Evolutionary conservation across 2,888 invertebrate genomes (phyloP).

Genomic region (Chymomyza amoena): DNA sequence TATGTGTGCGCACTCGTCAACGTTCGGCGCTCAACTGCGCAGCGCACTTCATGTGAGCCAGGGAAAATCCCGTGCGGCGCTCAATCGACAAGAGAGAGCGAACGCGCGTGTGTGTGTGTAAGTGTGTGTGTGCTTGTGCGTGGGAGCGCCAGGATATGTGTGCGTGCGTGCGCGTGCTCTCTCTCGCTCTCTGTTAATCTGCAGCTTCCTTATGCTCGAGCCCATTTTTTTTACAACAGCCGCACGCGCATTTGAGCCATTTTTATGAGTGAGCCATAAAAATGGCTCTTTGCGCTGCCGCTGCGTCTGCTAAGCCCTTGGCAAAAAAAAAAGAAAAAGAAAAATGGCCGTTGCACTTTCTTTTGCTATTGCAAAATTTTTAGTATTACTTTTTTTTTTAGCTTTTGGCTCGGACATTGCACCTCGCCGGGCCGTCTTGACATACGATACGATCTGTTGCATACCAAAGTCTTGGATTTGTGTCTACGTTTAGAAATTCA

Average conservation of each 20-base stretch:
- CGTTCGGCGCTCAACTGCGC: slow-evolving; percentile 33
- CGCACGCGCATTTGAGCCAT: slow-evolving; percentile 16
- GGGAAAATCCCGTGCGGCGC: slow-evolving; percentile 33
- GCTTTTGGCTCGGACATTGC: slow-evolving; percentile 65
- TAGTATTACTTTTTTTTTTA: slow-evolving; percentile 38
- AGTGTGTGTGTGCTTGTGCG: slow-evolving; percentile 19
- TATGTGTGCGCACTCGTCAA: slow-evolving; percentile 40
- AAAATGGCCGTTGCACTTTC: slow-evolving; percentile 17
- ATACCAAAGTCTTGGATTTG: slow-evolving; percentile 66
- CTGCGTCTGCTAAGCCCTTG: not conserved
- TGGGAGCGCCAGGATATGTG: not conserved
- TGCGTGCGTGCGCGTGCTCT: too few relatives aligned
- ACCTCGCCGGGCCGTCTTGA: slow-evolving; percentile 53
- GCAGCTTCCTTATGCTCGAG: slow-evolving; percentile 52
- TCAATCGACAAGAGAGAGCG: slow-evolving; percentile 19
- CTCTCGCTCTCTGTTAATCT: not conserved
- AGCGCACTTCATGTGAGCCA: slow-evolving; percentile 6
- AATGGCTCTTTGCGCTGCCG: slow-evolving; percentile 22
- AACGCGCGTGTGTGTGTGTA: not conserved
- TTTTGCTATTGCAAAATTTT: not conserved
- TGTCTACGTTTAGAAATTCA: slow-evolving; percentile 71
- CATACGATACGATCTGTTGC: slow-evolving; percentile 59
- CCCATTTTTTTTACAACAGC: slow-evolving; percentile 35
- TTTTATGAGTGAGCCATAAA: slow-evolving; percentile 36
- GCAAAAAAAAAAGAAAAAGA: not conserved